Evolutionary conservation across 2,797 vertebrate species (phyloP), one percentile per base, ranked within the genome.

Genomic region (Gymnoscopelus microlampas): DNA sequence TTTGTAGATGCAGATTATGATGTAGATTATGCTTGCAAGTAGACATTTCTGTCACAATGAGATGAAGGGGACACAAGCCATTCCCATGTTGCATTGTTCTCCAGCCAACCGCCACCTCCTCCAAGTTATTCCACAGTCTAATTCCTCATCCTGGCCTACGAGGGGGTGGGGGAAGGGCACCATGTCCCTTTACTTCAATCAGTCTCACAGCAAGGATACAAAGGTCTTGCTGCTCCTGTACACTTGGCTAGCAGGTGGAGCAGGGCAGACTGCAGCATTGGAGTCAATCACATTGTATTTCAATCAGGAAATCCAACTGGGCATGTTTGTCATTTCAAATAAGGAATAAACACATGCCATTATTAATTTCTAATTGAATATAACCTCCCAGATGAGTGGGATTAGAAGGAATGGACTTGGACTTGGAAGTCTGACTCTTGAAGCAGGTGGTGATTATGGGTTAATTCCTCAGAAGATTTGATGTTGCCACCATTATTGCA

Each of bases 181-280:
- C 77, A 64, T 3, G 24, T 58, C 62, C 77, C 77, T 84, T 84
- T 75, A 79, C 83, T 87, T 84, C 87, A 90, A 91, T 88, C 88
- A 88, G 86, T 83, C 87, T 88, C 86, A 80, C 89, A 88, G 87
- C 84, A 85, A 89, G 85, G 82, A 85, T 83, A 90, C 84, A 88
- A 89, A 90, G 82, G 80, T 86, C 88, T 88, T 82, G 87, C 88
- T 91, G 87, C 88, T 90, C 81, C 80, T 77, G 79, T 89, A 85
- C 19, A 83, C 85, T 84, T 85, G 88, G 81, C 88, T 79, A 53
- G 66, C 68, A 14, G 70, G 82, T 26, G 9, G 76, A 82, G 68
- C 59, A 82, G 79, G 81, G 70, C 79, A 78, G 14, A 70, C 63
- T 77, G 76, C 76, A 84, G 85, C 81, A 83, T 62, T 2, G 63